phyloP scores from a whole-genome alignment of 2,113 vertebrate species.

The Brachirus orientalis region DNA sequence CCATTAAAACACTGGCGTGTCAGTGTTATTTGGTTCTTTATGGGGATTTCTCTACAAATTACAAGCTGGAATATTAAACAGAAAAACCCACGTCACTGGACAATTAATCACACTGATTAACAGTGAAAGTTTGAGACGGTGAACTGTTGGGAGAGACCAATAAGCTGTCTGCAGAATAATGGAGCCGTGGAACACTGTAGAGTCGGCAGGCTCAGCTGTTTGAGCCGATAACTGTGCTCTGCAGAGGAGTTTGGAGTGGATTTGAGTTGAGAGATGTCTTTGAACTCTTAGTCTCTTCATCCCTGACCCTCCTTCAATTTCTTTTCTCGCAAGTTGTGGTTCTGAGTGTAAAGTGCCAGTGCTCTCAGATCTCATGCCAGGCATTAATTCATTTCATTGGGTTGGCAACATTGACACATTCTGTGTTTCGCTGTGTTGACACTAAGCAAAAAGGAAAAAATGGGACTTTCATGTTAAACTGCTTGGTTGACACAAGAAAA shows the following conservation, averaged over 20 bases:
- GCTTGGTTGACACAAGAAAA: slow-evolving; percentile 8
- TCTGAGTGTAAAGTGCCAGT: slow-evolving; percentile 64
- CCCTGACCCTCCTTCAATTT: slow-evolving; percentile 45
- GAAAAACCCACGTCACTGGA: background rate
- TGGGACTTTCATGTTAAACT: slow-evolving; percentile 29
- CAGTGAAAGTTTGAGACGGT: slow-evolving; percentile 13
- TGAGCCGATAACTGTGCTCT: slow-evolving; percentile 38
- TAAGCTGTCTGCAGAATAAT: slow-evolving; percentile 39
- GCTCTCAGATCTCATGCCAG: background rate
- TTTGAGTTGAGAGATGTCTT: slow-evolving; percentile 49
- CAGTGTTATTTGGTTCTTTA: slow-evolving; percentile 17
- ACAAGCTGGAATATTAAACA: slow-evolving; percentile 15
- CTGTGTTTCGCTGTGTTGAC: slow-evolving; percentile 29
- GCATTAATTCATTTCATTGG: slow-evolving; percentile 45
- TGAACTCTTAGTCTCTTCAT: slow-evolving; percentile 58
- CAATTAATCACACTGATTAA: slow-evolving; percentile 7
- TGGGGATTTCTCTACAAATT: slow-evolving; percentile 19
- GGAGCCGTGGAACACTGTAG: slow-evolving; percentile 11
- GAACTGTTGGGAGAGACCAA: slow-evolving; percentile 22
- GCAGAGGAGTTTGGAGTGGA: slow-evolving; percentile 53
- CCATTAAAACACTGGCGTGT: slow-evolving; percentile 15
- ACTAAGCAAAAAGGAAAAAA: slow-evolving; percentile 33
- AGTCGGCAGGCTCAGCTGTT: slow-evolving; percentile 25
- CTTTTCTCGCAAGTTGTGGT: slow-evolving; percentile 55
- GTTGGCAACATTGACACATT: slow-evolving; percentile 31